A percentile compares a stretch with the other conserved stretches of the same genome.
These are phyloP conservation scores for Linnaemya vulpina DNA, from an alignment of 2,888 invertebrate genomes.

Conservation along the genomic window DNA sequence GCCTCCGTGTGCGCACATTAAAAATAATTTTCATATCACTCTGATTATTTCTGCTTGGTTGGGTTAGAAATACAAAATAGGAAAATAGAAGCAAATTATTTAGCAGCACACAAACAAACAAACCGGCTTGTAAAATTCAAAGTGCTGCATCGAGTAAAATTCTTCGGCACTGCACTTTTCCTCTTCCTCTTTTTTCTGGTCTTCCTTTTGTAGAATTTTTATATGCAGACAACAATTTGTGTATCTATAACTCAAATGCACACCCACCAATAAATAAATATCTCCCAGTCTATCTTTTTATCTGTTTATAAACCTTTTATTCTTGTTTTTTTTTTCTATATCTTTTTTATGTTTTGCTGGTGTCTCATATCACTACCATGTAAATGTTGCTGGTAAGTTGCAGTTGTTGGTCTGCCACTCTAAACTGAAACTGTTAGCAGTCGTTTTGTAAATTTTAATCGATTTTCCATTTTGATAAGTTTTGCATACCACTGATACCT, in stretches of 20 bases:
- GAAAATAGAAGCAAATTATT: neutral
- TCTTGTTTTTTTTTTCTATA: neutral
- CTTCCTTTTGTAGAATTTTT: conserved; percentile 13
- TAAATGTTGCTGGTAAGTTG: conserved; percentile 15
- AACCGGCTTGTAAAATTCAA: conserved; percentile 17
- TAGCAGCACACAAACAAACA: neutral
- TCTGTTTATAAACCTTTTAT: conserved; percentile 25
- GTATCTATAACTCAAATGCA: conserved; percentile 44
- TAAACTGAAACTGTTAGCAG: conserved; percentile 58
- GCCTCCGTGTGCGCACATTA: neutral
- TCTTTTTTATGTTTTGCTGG: neutral
- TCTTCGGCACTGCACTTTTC: conserved; percentile 40
- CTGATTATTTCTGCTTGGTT: conserved; percentile 15
- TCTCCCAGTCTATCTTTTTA: conserved; percentile 35
- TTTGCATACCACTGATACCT: conserved; percentile 55
- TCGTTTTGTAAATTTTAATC: conserved; percentile 72
- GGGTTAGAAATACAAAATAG: conserved; percentile 17
- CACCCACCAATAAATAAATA: conserved; percentile 46
- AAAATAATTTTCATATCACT: conserved; percentile 41
- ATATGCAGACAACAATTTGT: conserved; percentile 25
- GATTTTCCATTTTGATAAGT: conserved; percentile 75
- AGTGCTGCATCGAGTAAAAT: conserved; percentile 44
- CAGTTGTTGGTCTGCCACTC: conserved; percentile 29
- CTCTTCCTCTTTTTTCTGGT: too few relatives aligned
- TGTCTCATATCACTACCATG: conserved; percentile 11